Evolutionary conservation across 2,888 invertebrate species (phyloP).

Genomic region (Rotaria macrura): DNA sequence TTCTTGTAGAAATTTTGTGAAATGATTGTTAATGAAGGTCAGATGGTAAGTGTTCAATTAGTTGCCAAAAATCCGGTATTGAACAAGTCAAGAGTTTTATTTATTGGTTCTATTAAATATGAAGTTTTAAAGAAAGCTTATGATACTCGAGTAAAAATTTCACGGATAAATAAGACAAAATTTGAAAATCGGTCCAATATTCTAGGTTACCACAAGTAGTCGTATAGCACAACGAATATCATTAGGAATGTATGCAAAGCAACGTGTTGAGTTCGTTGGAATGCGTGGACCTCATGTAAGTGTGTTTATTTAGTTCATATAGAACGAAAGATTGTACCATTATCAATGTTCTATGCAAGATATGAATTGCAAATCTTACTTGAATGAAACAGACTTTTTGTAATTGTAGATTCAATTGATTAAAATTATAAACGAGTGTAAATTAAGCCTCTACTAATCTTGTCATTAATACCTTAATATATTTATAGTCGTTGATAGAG

Average conservation of each 20-base stretch:
- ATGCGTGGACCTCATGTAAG: slow-evolving; percentile 95
- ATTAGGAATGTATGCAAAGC: slow-evolving; percentile 60
- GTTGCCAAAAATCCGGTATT: slow-evolving; percentile 71
- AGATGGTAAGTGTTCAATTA: slow-evolving; percentile 95
- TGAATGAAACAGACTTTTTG: no score
- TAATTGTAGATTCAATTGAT: no score
- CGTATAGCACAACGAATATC: slow-evolving; percentile 92
- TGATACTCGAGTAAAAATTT: slow-evolving; percentile 69
- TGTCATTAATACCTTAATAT: no score
- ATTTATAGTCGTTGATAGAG: no score
- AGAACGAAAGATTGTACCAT: no score
- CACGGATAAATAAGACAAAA: background rate
- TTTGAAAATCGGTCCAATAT: slow-evolving; percentile 21
- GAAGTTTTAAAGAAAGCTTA: slow-evolving; percentile 92
- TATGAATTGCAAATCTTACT: no score
- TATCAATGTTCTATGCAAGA: no score
- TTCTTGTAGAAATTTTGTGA: slow-evolving; percentile 71
- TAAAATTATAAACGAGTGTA: no score
- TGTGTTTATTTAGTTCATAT: slow-evolving; percentile 45
- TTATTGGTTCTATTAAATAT: slow-evolving; percentile 90
- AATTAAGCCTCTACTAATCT: no score
- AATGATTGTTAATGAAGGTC: slow-evolving; percentile 88
- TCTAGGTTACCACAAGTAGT: slow-evolving; percentile 63
- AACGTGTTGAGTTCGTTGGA: slow-evolving; percentile 84
- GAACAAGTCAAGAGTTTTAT: slow-evolving; percentile 72